Conservation (phyloP, 2,113 vertebrate genomes). For the Oreotrochilus melanogaster region DNA sequence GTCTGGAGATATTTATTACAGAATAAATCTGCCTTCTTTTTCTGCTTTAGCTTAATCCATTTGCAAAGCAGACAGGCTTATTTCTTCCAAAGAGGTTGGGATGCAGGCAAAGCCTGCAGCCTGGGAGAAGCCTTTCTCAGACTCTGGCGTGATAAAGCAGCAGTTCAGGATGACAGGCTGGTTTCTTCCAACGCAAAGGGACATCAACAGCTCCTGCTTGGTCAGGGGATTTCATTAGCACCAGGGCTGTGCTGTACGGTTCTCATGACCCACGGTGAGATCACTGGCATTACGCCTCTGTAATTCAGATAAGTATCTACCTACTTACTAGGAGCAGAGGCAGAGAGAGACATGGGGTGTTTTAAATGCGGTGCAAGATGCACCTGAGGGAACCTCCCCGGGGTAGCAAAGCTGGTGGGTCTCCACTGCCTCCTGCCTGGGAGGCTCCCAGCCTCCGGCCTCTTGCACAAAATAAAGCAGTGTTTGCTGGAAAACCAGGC, state of each 20-base stretch:
- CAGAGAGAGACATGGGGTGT: neutral
- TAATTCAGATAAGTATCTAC: slow-evolving; percentile 22
- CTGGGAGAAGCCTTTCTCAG: neutral
- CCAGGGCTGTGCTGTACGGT: neutral
- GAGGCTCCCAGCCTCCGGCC: neutral
- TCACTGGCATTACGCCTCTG: neutral
- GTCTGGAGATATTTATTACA: neutral
- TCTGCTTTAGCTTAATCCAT: neutral
- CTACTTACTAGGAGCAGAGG: neutral
- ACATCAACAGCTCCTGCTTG: neutral
- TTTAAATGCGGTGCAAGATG: neutral
- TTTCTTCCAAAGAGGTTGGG: neutral
- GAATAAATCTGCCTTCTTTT: neutral
- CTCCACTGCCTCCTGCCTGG: neutral
- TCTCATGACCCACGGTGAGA: neutral
- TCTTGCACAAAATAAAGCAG: neutral
- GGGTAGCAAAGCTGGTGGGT: neutral
- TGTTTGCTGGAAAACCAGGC: neutral
- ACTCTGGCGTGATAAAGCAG: neutral
- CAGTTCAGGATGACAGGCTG: neutral
- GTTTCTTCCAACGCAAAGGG: neutral
- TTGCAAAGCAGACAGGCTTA: neutral
- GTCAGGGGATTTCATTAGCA: neutral
- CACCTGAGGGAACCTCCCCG: neutral
- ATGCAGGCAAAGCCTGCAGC: neutral